phyloP scores from a whole-genome alignment of 2,797 vertebrate genomes.

The Coilia nasus region DNA sequence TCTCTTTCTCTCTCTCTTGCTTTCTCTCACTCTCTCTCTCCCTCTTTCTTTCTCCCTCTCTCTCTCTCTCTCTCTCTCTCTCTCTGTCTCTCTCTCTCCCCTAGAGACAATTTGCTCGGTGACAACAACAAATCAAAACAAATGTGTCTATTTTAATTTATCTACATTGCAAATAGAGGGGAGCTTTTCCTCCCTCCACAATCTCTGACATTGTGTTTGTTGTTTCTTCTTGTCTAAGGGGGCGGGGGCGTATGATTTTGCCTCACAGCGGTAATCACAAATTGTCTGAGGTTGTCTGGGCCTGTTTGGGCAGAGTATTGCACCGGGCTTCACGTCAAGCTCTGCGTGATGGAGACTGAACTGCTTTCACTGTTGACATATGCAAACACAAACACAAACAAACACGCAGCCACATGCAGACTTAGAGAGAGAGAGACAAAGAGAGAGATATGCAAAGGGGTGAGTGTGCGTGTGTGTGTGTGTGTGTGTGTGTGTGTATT shows the following conservation, averaged over 20 bases:
- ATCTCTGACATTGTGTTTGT: neutral
- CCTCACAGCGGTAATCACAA: neutral
- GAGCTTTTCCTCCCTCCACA: neutral
- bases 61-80: too few species aligned
- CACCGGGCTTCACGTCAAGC: neutral
- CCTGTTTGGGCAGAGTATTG: neutral
- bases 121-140: neutral
- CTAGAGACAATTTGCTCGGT: neutral
- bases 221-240: neutral
- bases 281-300: neutral
- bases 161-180: neutral
- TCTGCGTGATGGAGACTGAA: neutral
- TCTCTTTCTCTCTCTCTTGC: too few species aligned
- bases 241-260: too few species aligned
- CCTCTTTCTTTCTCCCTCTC: too few species aligned
- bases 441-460: neutral
- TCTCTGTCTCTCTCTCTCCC: too few species aligned
- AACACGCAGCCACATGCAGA: neutral
- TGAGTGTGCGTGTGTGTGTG: too few species aligned
- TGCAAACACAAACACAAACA: neutral
- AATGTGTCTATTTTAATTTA: neutral
- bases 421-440: slow-evolving; percentile 8
- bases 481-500: too few species aligned
- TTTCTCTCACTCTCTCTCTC: too few species aligned
- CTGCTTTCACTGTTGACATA: neutral